These are phyloP conservation scores for Apantesis nais DNA, from an alignment of 2,888 invertebrate genomes.

Conservation along the genomic window DNA sequence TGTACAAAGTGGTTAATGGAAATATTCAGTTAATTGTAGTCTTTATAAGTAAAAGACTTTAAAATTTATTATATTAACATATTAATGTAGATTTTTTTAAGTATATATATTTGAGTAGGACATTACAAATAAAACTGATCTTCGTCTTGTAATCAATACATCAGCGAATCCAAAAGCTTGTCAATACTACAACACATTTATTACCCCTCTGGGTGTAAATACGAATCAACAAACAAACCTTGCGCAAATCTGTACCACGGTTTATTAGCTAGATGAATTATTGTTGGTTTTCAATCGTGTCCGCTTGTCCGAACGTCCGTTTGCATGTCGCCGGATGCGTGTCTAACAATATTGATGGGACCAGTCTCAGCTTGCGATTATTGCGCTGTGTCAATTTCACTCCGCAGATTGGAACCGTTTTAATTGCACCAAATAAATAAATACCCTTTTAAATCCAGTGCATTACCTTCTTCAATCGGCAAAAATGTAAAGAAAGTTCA, in stretches of 20 bases:
- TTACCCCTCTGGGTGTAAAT: conserved; percentile 45
- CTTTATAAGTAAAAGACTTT: not conserved
- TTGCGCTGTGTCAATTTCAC: conserved; percentile 71
- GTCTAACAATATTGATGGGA: conserved; percentile 76
- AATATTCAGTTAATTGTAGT: not conserved
- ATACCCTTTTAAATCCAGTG: conserved; percentile 55
- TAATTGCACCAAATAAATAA: conserved; percentile 64
- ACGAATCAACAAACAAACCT: conserved; percentile 49
- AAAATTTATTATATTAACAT: too few species aligned
- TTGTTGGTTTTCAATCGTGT: conserved; percentile 73
- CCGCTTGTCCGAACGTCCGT: conserved; percentile 66
- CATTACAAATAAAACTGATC: conserved; percentile 13
- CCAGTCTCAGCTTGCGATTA: conserved; percentile 55
- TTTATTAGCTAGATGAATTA: conserved; percentile 67
- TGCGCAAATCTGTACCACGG: conserved; percentile 65
- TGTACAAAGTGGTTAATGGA: conserved; percentile 49
- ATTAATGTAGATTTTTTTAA: not conserved
- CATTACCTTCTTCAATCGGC: conserved; percentile 17
- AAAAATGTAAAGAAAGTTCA: conserved; percentile 55
- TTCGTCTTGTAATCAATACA: conserved; percentile 20
- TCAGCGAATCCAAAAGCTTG: conserved; percentile 36
- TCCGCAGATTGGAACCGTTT: conserved; percentile 49
- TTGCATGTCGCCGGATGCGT: conserved; percentile 74
- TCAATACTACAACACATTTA: conserved; percentile 45
- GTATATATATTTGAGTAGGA: conserved; percentile 37